phyloP scores from a whole-genome alignment of 2,888 invertebrate species.

The Ophion ventricosus region DNA sequence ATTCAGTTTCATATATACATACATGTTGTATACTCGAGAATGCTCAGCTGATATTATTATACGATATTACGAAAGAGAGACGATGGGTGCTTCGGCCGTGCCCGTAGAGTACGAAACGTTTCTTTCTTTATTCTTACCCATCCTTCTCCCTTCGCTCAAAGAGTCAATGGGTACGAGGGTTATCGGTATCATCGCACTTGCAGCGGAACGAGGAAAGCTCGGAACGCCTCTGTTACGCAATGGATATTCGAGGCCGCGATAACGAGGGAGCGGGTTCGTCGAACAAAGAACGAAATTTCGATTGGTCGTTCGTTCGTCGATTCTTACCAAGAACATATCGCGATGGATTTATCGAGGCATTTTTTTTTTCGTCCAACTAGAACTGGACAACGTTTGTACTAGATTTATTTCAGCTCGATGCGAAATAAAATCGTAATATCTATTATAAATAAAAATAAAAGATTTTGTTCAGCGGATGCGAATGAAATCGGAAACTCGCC shows the following conservation, averaged over 20 bases:
- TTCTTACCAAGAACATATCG: too few species aligned
- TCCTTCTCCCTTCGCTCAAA: constrained; percentile 53
- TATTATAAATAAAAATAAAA: too few species aligned
- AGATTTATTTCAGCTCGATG: too few species aligned
- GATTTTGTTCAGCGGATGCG: too few species aligned
- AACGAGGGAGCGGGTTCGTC: constrained; percentile 12
- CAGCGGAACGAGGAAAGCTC: constrained; percentile 36
- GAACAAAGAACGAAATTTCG: not conserved
- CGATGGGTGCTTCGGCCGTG: constrained; percentile 50
- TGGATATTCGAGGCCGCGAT: constrained; percentile 12
- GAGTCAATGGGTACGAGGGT: constrained; percentile 64
- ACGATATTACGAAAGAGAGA: constrained; percentile 26
- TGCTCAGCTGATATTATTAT: constrained; percentile 48
- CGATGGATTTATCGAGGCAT: too few species aligned
- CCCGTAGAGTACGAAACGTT: constrained; percentile 42
- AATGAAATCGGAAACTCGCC: too few species aligned
- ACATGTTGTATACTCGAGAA: constrained; percentile 45
- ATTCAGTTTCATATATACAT: constrained; percentile 59
- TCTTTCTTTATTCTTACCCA: constrained; percentile 30
- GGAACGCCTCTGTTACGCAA: constrained; percentile 44
- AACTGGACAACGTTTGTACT: too few species aligned
- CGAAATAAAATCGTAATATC: too few species aligned
- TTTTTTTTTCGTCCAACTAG: too few species aligned
- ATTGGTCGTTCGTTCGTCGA: not conserved
- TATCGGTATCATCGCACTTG: constrained; percentile 59